Base-by-base conservation (phyloP, 2,113 vertebrate genomes). In the Hydrochoerus hydrochaeris region DNA sequence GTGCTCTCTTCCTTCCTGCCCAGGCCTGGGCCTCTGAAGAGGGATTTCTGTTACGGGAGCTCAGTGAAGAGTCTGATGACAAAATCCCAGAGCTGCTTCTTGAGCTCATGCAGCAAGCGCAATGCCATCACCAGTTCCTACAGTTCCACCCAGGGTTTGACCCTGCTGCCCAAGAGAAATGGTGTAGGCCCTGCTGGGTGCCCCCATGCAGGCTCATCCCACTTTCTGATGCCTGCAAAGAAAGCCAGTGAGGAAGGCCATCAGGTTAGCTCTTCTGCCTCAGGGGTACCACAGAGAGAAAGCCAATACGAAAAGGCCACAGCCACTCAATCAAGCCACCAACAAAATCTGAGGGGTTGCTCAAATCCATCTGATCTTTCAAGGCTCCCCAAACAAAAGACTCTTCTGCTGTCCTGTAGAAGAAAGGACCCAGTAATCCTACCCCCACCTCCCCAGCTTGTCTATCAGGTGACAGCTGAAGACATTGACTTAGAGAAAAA, bases 401-500 rank as follows among this genome's bases (percentile, higher is more conserved):
- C 98, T 26, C 97, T 99, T 95, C 98, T 99, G 92, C 97, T 98
- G 0, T 98, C 94, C 4, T 32, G 93, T 17, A 97, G 97, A 32
- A 97, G 93, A 19, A 98, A 98, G 0, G 99, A 99, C 67, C 98
- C 98, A 9, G 98, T 99, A 93, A 98, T 97, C 62, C 96, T 99
- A 99, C 99, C 99, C 3, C 99, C 98, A 0, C 98, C 98, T 0
- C 99, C 98, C 35, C 98, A 99, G 96, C 97, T 99, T 20, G 99
- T 99, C 52, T 99, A 99, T 92, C 98, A 81, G 0, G 93, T 99
- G 98, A 99, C 99, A 0, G 98, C 98, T 0, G 99, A 99, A 88
- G 99, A 99, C 97, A 95, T 99, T n/a, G 99, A 99, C 3, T 98
- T 98, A 12, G 99, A 99, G 98, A 99, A 99, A 96, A 98, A 73